Evolutionary conservation across 1,140 invertebrate species (phyloP).

Genomic region (Pseudoatta argentina): DNA sequence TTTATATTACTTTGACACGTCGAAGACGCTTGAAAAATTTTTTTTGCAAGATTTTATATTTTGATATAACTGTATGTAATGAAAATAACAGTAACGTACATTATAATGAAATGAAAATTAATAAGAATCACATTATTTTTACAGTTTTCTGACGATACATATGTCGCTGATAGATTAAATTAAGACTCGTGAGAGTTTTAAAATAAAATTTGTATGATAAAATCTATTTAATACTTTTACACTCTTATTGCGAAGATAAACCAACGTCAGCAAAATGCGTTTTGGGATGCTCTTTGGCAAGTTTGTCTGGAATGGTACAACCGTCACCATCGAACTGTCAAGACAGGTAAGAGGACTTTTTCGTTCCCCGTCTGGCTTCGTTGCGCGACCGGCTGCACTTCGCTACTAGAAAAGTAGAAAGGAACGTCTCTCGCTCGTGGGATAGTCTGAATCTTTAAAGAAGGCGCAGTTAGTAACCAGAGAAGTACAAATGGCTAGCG

Average conservation of each 20-base stretch:
- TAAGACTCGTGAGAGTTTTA: no score
- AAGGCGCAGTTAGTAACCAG: slow-evolving; percentile 77
- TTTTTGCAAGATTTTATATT: neutral
- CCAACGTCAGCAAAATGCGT: neutral
- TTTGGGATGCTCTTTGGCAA: slow-evolving; percentile 37
- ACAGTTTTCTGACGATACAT: neutral
- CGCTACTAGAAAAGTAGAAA: slow-evolving; percentile 48
- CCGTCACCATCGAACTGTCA: slow-evolving; percentile 57
- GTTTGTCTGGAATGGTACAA: slow-evolving; percentile 27
- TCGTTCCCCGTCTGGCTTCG: neutral
- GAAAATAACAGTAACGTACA: neutral
- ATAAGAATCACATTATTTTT: neutral
- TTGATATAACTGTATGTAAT: neutral
- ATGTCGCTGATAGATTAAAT: neutral
- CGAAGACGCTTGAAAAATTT: neutral
- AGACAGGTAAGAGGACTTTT: slow-evolving; percentile 17
- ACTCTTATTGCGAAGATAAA: neutral
- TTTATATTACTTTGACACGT: neutral
- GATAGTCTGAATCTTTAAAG: slow-evolving; percentile 75
- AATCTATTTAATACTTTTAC: slow-evolving; percentile 15
- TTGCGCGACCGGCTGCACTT: slow-evolving; percentile 45
- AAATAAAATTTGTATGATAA: neutral
- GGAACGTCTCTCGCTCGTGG: slow-evolving; percentile 63
- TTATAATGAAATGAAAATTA: neutral
- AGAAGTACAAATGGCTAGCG: slow-evolving; percentile 80